A percentile compares a stretch with the other conserved stretches of the same genome.
Conservation (phyloP, 2,797 vertebrate genomes). For the Acanthornis magna region DNA sequence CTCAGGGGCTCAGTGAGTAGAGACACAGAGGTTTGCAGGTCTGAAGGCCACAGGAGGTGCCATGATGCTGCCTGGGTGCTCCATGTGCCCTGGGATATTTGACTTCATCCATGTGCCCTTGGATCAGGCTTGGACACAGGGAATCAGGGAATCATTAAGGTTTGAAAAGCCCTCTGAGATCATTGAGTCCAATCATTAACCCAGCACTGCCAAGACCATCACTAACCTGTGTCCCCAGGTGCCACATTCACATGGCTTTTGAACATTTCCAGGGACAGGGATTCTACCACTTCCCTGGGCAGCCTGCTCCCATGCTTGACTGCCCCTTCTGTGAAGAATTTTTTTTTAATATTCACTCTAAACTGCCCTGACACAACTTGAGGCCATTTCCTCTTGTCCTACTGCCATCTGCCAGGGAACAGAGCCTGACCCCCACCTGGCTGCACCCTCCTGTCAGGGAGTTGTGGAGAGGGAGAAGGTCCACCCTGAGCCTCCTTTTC, state of each 20-base stretch:
- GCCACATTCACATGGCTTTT: background rate
- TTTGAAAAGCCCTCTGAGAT: background rate
- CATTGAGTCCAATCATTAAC: background rate
- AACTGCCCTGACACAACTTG: background rate
- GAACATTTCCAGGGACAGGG: background rate
- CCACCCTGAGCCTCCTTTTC: background rate
- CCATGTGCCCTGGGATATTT: background rate
- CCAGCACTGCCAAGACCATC: background rate
- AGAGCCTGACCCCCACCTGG: background rate
- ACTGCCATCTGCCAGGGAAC: background rate
- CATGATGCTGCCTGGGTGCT: background rate
- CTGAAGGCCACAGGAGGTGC: background rate
- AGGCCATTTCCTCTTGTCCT: background rate
- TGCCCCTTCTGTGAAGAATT: background rate
- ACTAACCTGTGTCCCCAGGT: background rate
- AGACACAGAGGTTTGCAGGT: background rate
- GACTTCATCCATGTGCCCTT: background rate
- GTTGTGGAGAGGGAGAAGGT: background rate
- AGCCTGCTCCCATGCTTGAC: background rate
- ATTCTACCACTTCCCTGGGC: background rate
- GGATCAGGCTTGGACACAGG: background rate
- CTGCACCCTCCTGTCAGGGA: background rate
- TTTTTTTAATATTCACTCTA: background rate
- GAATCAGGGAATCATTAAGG: background rate
- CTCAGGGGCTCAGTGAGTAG: accelerated